These are phyloP conservation scores for Eptatretus atami DNA, from an alignment of 2,797 vertebrate genomes.

Conservation along the genomic window DNA sequence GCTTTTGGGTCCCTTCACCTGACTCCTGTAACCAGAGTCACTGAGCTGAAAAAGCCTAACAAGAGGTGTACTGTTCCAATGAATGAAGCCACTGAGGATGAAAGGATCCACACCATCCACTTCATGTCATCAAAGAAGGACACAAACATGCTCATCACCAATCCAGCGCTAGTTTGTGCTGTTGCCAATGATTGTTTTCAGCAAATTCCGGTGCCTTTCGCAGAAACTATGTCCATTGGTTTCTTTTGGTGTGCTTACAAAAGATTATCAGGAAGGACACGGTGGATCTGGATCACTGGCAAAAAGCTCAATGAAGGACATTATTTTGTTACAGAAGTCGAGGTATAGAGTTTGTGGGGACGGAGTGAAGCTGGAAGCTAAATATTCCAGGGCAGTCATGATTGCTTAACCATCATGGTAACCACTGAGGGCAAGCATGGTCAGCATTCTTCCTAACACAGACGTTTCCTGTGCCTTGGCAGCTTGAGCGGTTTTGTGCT, in stretches of 20 bases:
- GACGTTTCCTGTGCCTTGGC: too few species aligned
- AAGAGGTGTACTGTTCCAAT: conserved; percentile 40
- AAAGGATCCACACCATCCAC: conserved; percentile 27
- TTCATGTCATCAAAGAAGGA: conserved; percentile 30
- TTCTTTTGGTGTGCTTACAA: conserved; percentile 51
- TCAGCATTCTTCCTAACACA: too few species aligned
- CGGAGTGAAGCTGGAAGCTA: too few species aligned
- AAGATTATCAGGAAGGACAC: conserved; percentile 49
- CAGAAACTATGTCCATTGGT: conserved; percentile 40
- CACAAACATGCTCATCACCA: conserved; percentile 40
- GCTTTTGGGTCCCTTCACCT: conserved; percentile 57
- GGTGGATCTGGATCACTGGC: conserved; percentile 32
- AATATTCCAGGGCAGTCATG: too few species aligned
- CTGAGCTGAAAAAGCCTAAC: conserved; percentile 37
- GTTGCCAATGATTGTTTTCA: conserved; percentile 41
- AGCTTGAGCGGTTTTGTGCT: too few species aligned
- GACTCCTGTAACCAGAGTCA: conserved; percentile 44
- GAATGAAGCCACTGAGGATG: conserved; percentile 35
- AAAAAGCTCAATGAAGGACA: conserved; percentile 31
- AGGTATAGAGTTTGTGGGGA: too few species aligned
- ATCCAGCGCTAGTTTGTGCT: conserved; percentile 47
- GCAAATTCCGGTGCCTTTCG: conserved; percentile 48
- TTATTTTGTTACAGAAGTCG: conserved; percentile 35
- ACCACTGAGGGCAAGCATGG: too few species aligned
- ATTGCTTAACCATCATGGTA: too few species aligned